A percentile compares a stretch with the other conserved stretches of the same genome.
phyloP scores from a whole-genome alignment of 2,888 invertebrate genomes.

The Mesorhabditis spiculigera region DNA sequence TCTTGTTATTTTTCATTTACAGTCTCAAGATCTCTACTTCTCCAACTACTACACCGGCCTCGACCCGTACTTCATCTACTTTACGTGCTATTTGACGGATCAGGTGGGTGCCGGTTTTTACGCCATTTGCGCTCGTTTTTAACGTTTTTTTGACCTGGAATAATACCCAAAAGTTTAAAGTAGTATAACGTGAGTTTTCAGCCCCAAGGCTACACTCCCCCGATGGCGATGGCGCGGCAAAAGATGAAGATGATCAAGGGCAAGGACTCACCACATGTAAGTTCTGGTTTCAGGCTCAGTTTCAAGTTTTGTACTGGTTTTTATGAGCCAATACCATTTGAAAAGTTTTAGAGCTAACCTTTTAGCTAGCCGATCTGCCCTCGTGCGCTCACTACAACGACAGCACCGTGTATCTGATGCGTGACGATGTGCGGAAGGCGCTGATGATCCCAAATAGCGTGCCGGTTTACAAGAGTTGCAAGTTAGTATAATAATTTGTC shows the following conservation, averaged over 20 bases:
- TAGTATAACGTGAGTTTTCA: too few species aligned
- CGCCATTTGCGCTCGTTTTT: too few species aligned
- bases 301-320: too few species aligned
- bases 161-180: too few species aligned
- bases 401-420: conserved; percentile 38
- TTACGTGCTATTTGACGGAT: conserved; percentile 37
- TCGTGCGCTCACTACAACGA: conserved; percentile 44
- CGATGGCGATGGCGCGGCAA: too few species aligned
- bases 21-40: conserved; percentile 23
- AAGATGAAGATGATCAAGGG: too few species aligned
- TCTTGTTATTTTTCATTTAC: not conserved
- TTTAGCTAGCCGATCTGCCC: conserved; percentile 20
- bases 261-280: too few species aligned
- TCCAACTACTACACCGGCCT: conserved; percentile 42
- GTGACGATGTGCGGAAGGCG: conserved; percentile 32
- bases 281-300: too few species aligned
- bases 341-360: not conserved
- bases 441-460: conserved; percentile 36
- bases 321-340: too few species aligned
- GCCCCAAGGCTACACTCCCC: too few species aligned
- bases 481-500: conserved; percentile 15
- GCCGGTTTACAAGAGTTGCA: conserved; percentile 40
- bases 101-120: too few species aligned
- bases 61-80: conserved; percentile 50
- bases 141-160: too few species aligned